phyloP scores from a whole-genome alignment of 2,797 vertebrate species.

The Gambelia wislizenii region DNA sequence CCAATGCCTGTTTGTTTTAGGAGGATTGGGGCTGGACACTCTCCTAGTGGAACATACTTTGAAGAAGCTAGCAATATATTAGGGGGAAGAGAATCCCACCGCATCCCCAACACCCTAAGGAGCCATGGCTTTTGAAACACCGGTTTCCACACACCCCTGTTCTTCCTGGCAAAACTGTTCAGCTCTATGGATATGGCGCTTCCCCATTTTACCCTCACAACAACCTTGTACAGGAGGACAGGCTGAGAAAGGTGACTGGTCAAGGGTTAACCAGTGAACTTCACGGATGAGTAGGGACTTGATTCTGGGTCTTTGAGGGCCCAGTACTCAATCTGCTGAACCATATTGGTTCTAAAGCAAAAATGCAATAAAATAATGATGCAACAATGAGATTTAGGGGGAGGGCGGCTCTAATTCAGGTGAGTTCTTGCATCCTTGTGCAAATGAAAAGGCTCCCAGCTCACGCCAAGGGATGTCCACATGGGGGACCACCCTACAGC shows the following conservation, averaged over 20 bases:
- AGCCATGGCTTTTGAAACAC: neutral
- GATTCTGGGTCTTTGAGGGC: neutral
- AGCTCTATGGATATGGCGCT: neutral
- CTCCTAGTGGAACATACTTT: neutral
- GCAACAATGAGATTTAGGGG: neutral
- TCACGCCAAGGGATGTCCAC: neutral
- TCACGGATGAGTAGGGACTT: too few relatives aligned
- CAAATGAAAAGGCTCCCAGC: neutral
- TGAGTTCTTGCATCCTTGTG: neutral
- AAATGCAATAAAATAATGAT: neutral
- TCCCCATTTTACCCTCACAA: neutral
- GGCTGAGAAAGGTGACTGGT: neutral
- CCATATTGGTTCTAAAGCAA: neutral
- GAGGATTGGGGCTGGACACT: too few relatives aligned
- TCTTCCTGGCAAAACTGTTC: neutral
- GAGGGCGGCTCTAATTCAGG: neutral
- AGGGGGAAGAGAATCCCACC: neutral
- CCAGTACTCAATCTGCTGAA: neutral
- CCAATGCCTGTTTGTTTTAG: neutral
- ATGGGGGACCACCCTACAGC: neutral
- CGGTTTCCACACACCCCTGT: too few relatives aligned
- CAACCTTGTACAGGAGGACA: neutral
- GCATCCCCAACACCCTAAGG: neutral
- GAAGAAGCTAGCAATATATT: neutral
- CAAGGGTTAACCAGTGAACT: too few relatives aligned